These are phyloP conservation scores for Ceuthmochares aereus DNA, from an alignment of 2,113 vertebrate genomes.

Conservation along the genomic window DNA sequence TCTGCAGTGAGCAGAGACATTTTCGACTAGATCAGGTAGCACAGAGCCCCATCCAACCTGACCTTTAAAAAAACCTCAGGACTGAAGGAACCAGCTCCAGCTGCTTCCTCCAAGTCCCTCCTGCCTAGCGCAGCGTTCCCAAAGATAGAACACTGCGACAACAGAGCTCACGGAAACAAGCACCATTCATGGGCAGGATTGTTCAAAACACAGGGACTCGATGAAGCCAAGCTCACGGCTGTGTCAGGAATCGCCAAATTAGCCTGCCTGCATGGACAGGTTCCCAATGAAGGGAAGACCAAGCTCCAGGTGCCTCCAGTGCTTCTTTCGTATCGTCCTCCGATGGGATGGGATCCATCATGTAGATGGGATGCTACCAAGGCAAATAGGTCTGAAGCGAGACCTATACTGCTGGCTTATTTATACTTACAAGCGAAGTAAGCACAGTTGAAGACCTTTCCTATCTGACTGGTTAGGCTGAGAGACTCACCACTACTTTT, in stretches of 20 bases:
- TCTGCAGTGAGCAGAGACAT: too few species aligned
- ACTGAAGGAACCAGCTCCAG: not conserved
- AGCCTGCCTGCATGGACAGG: slow-evolving; percentile 25
- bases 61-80: not conserved
- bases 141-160: not conserved
- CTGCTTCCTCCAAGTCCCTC: not conserved
- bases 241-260: not conserved
- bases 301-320: not conserved
- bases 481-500: not conserved
- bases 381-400: slow-evolving; percentile 25
- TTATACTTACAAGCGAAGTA: not conserved
- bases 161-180: not conserved
- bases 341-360: too few species aligned
- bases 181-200: not conserved
- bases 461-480: not conserved
- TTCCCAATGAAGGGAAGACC: not conserved
- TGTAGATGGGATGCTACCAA: not conserved
- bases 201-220: not conserved
- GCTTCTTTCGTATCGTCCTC: too few species aligned
- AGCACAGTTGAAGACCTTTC: not conserved
- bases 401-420: not conserved
- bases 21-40: too few species aligned
- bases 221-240: not conserved
- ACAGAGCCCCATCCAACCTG: too few species aligned
- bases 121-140: not conserved